Conservation (phyloP, 37 sponge, comb jelly and placozoan species). For the Tethya wilhelma region DNA sequence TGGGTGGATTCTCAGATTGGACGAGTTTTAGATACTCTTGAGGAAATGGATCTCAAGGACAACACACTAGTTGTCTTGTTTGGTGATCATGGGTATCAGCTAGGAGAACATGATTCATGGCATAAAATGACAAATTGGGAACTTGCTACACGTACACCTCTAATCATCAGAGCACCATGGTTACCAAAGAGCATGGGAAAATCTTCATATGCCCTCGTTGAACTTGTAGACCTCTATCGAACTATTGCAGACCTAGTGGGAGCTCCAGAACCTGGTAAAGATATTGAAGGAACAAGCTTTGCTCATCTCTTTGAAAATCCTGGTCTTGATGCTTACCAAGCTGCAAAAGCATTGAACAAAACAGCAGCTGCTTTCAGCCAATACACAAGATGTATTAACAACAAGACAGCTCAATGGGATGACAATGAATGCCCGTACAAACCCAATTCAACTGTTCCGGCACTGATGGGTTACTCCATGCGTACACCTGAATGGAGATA, state of each 20-base stretch:
- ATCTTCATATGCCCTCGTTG: slow-evolving; percentile 10
- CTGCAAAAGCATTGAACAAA: neutral
- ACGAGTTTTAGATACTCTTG: slow-evolving; percentile 15
- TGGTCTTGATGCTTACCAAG: neutral
- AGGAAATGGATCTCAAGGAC: neutral
- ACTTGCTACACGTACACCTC: neutral
- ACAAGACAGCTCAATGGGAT: neutral
- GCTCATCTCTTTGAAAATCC: slow-evolving; percentile 25
- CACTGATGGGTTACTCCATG: slow-evolving; percentile 18
- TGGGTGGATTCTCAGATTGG: slow-evolving; percentile 29
- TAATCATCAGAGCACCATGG: slow-evolving; percentile 29
- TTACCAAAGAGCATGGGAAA: slow-evolving; percentile 1
- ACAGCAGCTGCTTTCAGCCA: slow-evolving; percentile 14
- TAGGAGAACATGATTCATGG: slow-evolving; percentile 45
- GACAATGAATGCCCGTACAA: neutral
- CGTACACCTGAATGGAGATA: slow-evolving; percentile 22
- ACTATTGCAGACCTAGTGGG: slow-evolving; percentile 28
- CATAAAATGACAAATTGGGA: slow-evolving; percentile 38
- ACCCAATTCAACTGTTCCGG: neutral
- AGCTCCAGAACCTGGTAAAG: slow-evolving; percentile 11
- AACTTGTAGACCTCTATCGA: slow-evolving; percentile 23
- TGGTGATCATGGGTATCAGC: slow-evolving; percentile 38
- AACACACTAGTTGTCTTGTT: slow-evolving; percentile 20
- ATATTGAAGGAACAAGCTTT: slow-evolving; percentile 22
- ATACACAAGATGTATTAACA: neutral